Evolutionary conservation across 2,797 vertebrate genomes (phyloP).

Genomic region (Enteromius viviparus): DNA sequence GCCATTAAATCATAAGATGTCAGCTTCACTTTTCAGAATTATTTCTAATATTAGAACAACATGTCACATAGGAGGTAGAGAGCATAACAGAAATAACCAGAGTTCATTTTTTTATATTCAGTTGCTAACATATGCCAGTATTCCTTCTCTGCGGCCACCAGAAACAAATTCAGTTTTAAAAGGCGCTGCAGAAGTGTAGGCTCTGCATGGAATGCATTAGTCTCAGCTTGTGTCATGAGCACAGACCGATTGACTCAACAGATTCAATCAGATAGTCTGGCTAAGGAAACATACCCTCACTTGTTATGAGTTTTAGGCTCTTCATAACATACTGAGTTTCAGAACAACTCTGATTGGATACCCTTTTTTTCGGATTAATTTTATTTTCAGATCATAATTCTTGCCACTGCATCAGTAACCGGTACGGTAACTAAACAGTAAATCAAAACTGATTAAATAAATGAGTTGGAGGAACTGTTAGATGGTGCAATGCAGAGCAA

Average conservation of each 20-base stretch:
- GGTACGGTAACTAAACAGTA: background rate
- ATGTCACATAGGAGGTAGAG: constrained; percentile 50
- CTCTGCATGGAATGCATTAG: constrained; percentile 45
- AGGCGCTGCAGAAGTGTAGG: constrained; percentile 38
- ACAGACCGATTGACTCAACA: constrained; percentile 35
- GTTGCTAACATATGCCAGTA: constrained; percentile 49
- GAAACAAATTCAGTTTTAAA: constrained; percentile 57
- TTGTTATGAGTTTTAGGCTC: constrained; percentile 21
- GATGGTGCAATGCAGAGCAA: background rate
- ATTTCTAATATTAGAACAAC: constrained; percentile 59
- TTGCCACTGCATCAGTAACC: background rate
- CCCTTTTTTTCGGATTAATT: background rate
- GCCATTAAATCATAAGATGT: constrained; percentile 62
- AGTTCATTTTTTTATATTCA: constrained; percentile 41
- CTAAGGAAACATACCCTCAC: constrained; percentile 12
- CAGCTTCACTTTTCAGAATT: constrained; percentile 60
- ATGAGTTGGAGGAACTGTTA: background rate
- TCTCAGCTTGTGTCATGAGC: constrained; percentile 43
- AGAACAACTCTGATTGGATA: background rate
- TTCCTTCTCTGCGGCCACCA: constrained; percentile 44
- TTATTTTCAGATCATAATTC: background rate
- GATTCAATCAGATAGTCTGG: constrained; percentile 25
- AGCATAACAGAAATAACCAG: constrained; percentile 17
- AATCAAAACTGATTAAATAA: background rate
- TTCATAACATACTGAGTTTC: background rate